Evolutionary conservation across 2,888 invertebrate genomes (phyloP), one percentile per base, ranked within the genome.

Genomic region (Microplitis deprimator): DNA sequence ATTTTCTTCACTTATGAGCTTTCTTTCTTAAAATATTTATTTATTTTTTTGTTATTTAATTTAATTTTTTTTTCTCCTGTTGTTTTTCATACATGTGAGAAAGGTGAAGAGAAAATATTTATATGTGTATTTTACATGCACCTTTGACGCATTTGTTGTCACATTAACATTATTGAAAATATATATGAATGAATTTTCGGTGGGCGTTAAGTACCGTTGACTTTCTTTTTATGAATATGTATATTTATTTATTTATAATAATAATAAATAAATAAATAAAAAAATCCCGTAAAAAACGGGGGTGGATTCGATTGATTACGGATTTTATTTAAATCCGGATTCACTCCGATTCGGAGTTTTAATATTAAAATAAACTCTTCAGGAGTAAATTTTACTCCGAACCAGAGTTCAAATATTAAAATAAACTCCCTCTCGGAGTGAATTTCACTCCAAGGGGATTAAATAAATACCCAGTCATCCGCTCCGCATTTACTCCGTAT

Each of bases 121-220:
- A 29, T 29, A 60, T 73, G 39, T 64, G 64, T 41, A 29, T 29
- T 29, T 29, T 29, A 69, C 29, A 50, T 20, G 73, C 67, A 62
- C 69, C 59, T 17, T 38, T 59, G 70, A 72, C 72, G 70, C 75
- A 69, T 65, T 69, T 59, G 62, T 70, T 38, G 50, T 64, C 50
- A 70, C 71, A 71, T 77, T 79, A 76, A 79, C 79, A 73, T 78
- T 76, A 69, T 71, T 76, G 64, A 64, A 76, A 74, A 75, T 20
- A 38, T 61, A 79, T 76, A 76, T 81, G 79, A 80, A 81, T 81
- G 80, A 77, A 80, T 73, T 72, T 69, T 72, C 77, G 68, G 80
- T 80, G 77, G 82, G 82, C 80, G 82, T 78, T 73, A 65, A 79
- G 73, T 76, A 79, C 77, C 80, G 79, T 80, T 81, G 78, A 76